Percentiles rank a stretch among this genome's conserved stretches.
These are phyloP conservation scores for Watsonalla binaria DNA, from an alignment of 2,888 invertebrate genomes.

Conservation along the genomic window DNA sequence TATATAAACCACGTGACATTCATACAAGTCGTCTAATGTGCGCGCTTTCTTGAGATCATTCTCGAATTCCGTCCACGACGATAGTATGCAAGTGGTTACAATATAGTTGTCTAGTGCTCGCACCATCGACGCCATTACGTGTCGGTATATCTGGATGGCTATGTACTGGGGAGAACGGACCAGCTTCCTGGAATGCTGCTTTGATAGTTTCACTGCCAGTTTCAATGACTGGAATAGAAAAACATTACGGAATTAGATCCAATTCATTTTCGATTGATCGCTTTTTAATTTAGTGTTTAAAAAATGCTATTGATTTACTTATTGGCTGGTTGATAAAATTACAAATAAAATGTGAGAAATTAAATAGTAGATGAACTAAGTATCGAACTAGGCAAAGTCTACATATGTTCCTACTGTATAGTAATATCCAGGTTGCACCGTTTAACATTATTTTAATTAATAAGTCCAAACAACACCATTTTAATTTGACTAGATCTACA, in stretches of 20 bases:
- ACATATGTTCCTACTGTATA: too few species aligned
- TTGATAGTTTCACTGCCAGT: constrained; percentile 72
- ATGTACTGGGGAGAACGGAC: constrained; percentile 83
- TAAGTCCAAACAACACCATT: too few species aligned
- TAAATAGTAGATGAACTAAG: too few species aligned
- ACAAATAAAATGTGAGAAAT: too few species aligned
- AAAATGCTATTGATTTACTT: too few species aligned
- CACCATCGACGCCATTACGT: constrained; percentile 87
- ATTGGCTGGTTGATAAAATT: too few species aligned
- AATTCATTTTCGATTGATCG: too few species aligned
- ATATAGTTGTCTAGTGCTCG: constrained; percentile 87
- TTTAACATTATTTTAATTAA: too few species aligned
- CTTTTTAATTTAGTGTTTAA: too few species aligned
- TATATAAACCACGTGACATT: constrained; percentile 84
- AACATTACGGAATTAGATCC: neutral
- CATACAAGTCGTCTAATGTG: constrained; percentile 85
- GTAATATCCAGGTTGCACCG: too few species aligned
- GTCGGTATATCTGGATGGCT: constrained; percentile 83
- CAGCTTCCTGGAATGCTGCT: constrained; percentile 64
- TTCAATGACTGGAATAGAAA: constrained; percentile 77
- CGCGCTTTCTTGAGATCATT: constrained; percentile 81
- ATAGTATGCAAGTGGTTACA: constrained; percentile 85
- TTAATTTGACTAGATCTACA: too few species aligned
- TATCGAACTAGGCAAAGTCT: too few species aligned
- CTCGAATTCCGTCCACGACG: constrained; percentile 87